phyloP scores from a whole-genome alignment of 1,140 invertebrate species.

The Drosophila willistoni region DNA sequence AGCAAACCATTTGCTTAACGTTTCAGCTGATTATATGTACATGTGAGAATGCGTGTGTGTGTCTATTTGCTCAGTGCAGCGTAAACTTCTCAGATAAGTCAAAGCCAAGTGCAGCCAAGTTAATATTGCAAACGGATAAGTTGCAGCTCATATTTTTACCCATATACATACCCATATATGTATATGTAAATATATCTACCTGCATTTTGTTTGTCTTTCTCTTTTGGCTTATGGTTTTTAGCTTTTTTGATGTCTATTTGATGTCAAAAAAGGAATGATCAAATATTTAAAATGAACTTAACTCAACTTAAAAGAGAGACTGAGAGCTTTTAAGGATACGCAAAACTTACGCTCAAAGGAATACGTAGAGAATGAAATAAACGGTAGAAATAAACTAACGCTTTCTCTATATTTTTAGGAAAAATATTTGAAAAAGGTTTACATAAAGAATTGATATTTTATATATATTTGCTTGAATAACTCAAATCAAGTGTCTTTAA shows the following conservation, averaged over 20 bases:
- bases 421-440: too few relatives aligned
- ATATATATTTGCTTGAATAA: too few relatives aligned
- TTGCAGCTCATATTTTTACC: slow-evolving; percentile 50
- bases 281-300: slow-evolving; percentile 37
- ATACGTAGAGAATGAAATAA: background rate
- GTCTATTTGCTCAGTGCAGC: slow-evolving; percentile 67
- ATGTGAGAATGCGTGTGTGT: slow-evolving; percentile 13
- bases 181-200: background rate
- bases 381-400: background rate
- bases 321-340: slow-evolving; percentile 33
- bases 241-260: slow-evolving; percentile 49
- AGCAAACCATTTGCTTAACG: slow-evolving; percentile 53
- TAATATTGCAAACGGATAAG: slow-evolving; percentile 60
- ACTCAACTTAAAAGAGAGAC: slow-evolving; percentile 12
- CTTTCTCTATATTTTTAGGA: too few relatives aligned
- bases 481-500: too few relatives aligned
- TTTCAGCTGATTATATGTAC: slow-evolving; percentile 64
- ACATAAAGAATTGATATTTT: too few relatives aligned
- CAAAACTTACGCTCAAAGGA: slow-evolving; percentile 3
- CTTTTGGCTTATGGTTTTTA: slow-evolving; percentile 30
- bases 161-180: background rate
- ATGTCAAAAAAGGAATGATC: slow-evolving; percentile 34
- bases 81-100: slow-evolving; percentile 72
- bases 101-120: slow-evolving; percentile 67
- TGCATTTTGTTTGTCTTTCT: slow-evolving; percentile 11